phyloP scores from a whole-genome alignment of 2,797 vertebrate species.

The Aulostomus chinensis region DNA sequence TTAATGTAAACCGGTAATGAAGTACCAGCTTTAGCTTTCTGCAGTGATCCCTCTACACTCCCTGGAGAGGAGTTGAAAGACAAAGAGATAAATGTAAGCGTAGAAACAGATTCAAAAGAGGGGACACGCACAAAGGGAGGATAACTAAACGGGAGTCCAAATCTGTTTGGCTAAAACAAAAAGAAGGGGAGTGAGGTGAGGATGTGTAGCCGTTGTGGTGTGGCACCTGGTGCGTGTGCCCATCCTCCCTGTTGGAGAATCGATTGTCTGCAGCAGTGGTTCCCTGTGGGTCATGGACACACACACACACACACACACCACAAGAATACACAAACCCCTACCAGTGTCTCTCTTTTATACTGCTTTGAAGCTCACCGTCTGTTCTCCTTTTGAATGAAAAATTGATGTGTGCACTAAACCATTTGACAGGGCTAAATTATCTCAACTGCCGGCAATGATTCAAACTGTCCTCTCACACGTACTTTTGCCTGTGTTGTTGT shows the following conservation, averaged over 20 bases:
- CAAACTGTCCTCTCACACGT: too few species aligned
- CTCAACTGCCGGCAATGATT: too few species aligned
- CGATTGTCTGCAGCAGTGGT: conserved; percentile 52
- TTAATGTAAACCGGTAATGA: conserved; percentile 78
- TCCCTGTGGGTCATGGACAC: conserved; percentile 6
- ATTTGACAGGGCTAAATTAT: too few species aligned
- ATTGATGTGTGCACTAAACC: too few species aligned
- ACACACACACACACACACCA: conserved; percentile 13
- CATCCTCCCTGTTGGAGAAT: conserved; percentile 23
- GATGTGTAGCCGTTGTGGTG: conserved; percentile 6
- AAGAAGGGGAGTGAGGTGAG: conserved; percentile 9
- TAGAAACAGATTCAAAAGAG: conserved; percentile 26
- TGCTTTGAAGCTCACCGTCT: too few species aligned
- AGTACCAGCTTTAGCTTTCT: conserved; percentile 59
- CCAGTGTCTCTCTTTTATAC: background rate
- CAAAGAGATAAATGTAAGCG: conserved; percentile 46
- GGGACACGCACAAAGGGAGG: conserved; percentile 1
- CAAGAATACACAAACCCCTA: background rate
- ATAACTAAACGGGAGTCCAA: conserved; percentile 30
- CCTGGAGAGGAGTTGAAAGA: conserved; percentile 57
- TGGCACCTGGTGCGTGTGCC: conserved; percentile 37
- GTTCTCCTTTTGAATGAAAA: too few species aligned
- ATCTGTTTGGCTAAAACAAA: conserved; percentile 19
- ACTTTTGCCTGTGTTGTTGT: too few species aligned
- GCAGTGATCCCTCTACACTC: conserved; percentile 39